Evolutionary conservation across 1,140 invertebrate species (phyloP).

Genomic region (Papilio machaon): DNA sequence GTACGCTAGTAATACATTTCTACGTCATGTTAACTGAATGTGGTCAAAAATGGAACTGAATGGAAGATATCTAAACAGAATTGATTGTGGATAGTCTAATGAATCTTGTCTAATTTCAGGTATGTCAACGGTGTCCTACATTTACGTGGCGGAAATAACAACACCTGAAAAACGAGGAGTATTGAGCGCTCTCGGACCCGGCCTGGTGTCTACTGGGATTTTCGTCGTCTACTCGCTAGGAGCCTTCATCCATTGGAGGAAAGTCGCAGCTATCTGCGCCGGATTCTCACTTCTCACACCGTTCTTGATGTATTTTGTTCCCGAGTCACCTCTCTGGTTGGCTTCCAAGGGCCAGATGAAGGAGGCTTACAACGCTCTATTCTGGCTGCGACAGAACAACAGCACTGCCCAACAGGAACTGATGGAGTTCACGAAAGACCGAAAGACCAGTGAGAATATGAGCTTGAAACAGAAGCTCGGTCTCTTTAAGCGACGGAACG

Average conservation of each 20-base stretch:
- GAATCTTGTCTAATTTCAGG: constrained; percentile 69
- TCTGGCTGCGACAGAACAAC: constrained; percentile 83
- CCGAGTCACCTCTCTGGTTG: constrained; percentile 87
- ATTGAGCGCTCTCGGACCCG: constrained; percentile 84
- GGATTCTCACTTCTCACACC: constrained; percentile 83
- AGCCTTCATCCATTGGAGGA: constrained; percentile 84
- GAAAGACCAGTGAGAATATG: constrained; percentile 72
- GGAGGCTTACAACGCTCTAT: constrained; percentile 82
- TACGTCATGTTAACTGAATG: no score
- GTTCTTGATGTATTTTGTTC: constrained; percentile 84
- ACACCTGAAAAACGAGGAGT: constrained; percentile 82
- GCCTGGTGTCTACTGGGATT: constrained; percentile 85
- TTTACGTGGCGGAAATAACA: constrained; percentile 85
- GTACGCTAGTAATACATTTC: constrained; percentile 52
- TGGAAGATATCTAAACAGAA: no score
- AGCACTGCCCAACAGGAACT: constrained; percentile 83
- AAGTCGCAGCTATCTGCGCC: constrained; percentile 84
- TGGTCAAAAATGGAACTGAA: no score
- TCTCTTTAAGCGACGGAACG: constrained; percentile 69
- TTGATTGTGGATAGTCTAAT: neutral
- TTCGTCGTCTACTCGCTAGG: constrained; percentile 85
- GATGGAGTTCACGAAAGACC: constrained; percentile 80
- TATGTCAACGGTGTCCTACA: constrained; percentile 84
- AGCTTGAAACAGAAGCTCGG: constrained; percentile 69
- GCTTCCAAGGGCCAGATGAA: constrained; percentile 82